Evolutionary conservation across 2,113 vertebrate species (phyloP).

Genomic region (Seriola rivoliana): DNA sequence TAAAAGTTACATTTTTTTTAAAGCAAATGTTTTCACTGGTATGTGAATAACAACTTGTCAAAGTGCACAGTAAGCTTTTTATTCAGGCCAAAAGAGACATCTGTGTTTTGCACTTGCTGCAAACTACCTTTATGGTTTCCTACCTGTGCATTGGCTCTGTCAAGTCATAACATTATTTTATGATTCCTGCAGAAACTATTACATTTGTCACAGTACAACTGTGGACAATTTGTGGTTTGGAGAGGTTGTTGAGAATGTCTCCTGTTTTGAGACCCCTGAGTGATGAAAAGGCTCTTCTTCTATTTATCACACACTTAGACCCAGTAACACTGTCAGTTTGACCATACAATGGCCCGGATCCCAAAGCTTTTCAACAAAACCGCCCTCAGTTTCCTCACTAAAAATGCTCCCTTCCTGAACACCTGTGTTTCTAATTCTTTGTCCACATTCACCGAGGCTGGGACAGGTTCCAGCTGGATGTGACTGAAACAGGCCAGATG

Average conservation of each 20-base stretch:
- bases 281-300: constrained; percentile 43
- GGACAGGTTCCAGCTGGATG: constrained; percentile 49
- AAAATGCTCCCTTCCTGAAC: constrained; percentile 66
- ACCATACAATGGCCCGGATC: constrained; percentile 33
- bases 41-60: constrained; percentile 21
- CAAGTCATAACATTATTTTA: not conserved
- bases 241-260: not conserved
- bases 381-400: constrained; percentile 40
- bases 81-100: constrained; percentile 34
- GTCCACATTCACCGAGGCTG: constrained; percentile 10
- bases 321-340: constrained; percentile 14
- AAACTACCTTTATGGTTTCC: constrained; percentile 27
- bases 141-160: not conserved
- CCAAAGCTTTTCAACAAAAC: constrained; percentile 17
- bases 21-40: constrained; percentile 15
- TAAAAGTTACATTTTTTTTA: not conserved
- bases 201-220: constrained; percentile 22
- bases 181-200: constrained; percentile 31
- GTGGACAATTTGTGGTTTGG: constrained; percentile 17
- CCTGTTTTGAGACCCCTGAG: not conserved
- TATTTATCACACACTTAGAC: constrained; percentile 35
- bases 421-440: constrained; percentile 70
- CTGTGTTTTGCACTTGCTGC: constrained; percentile 43
- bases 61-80: constrained; percentile 11
- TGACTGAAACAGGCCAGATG: constrained; percentile 60